Base-by-base conservation (phyloP, 2,888 invertebrate genomes). In the Mythimna loreyi region DNA sequence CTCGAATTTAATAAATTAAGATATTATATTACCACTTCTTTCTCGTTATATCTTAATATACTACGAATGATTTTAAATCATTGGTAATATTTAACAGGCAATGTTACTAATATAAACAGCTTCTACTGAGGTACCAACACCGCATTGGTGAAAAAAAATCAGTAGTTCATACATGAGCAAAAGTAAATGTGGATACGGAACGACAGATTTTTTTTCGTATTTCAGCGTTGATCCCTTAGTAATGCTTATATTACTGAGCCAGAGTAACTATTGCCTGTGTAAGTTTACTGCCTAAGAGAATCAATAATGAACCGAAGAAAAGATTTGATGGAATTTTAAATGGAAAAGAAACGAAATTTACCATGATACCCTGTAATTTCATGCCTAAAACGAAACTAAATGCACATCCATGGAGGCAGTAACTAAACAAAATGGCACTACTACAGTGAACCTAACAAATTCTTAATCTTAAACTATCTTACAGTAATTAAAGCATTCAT, bases 401-500 rank as follows among this genome's bases (percentile, higher is more conserved):
- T 92, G 92, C 92, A 87, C 86, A 82, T 80, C 62, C 66, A 82
- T 85, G 82, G 77, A 87, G 88, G 88, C 86, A 85, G 78, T 84
- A 81, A 86, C 71, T 68, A 75, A 85, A 77, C 40, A 66, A 62
- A 80, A 83, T 88, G 93, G 92, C 93, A 92, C 92, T 93, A 93
- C 92, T 91, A 88, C 89, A 91, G 86, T 80, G 82, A 89, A 87
- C 86, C 77, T 79, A 86, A 85, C 75, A 81, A 63, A 72, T 53
- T 67, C 75, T 71, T 78, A 80, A n/a, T 81, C 90, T 90, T 93
- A 92, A 85, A 87, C 93, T 94, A 93, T 92, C 94, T 95, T 95
- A 95, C 79, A 91, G 89, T 96, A 95, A 92, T 96, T 96, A 96
- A 96, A 96, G 95, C 95, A 93, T 94, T 87, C 90, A 89, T 92